A percentile compares a stretch with the other conserved stretches of the same genome.
Conservation (phyloP, 2,888 invertebrate genomes). For the Ceriagrion tenellum region DNA sequence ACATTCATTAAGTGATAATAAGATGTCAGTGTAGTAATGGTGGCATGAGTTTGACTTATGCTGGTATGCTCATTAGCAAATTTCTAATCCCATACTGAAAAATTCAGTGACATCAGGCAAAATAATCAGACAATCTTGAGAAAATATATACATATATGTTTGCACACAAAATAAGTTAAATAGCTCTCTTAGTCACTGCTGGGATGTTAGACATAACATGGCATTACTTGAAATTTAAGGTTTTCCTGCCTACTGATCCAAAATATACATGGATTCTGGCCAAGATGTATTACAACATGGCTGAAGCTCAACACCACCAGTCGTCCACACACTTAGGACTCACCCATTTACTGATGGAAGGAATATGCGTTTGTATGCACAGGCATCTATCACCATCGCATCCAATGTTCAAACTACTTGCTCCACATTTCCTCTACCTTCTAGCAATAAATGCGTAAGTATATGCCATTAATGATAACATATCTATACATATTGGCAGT, state of each 20-base stretch:
- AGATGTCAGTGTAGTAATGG: no score
- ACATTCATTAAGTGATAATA: no score
- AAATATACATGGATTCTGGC: constrained; percentile 76
- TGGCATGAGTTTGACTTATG: no score
- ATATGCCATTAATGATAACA: no score
- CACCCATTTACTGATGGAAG: constrained; percentile 79
- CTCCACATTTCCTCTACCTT: constrained; percentile 78
- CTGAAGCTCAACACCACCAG: constrained; percentile 77
- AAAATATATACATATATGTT: no score
- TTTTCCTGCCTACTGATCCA: constrained; percentile 76
- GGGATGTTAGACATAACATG: neutral
- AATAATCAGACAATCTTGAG: no score
- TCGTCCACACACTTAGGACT: constrained; percentile 76
- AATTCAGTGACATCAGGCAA: no score
- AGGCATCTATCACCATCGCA: constrained; percentile 78
- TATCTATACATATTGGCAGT: no score
- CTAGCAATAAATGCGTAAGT: constrained; percentile 78
- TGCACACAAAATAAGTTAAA: no score
- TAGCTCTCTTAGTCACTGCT: neutral
- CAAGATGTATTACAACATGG: constrained; percentile 78
- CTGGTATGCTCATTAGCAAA: no score
- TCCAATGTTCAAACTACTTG: constrained; percentile 78
- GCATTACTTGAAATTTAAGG: constrained; percentile 73
- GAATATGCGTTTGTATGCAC: constrained; percentile 77
- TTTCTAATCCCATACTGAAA: no score